Evolutionary conservation across 1,140 invertebrate genomes (phyloP), one percentile per base, ranked within the genome.

Genomic region (Drosophila nigromelanica): DNA sequence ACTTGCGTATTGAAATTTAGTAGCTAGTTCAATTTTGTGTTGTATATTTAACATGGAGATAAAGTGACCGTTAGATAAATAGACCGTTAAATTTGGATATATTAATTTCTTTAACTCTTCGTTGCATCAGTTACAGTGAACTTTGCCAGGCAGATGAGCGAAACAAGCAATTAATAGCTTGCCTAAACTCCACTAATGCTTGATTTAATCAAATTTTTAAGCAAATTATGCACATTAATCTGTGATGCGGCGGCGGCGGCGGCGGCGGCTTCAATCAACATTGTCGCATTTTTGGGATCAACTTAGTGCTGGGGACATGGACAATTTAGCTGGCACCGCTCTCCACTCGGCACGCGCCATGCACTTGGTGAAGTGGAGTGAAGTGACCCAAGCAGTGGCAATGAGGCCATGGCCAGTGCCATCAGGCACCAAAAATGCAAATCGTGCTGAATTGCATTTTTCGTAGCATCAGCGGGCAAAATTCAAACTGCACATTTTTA

Each of bases 361-460:
- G 4, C n/a, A 27, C 21, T 30, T 35, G 52, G 35, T 52, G 11
- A 72, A 66, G 54, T 58, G 45, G 33, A 35, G 33, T 35, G 33
- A 35, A 35, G 33, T 64, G 69, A 50, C 45, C 62, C 37, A 72
- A 64, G 68, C 37, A 64, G 61, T 8, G n/a, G 42, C 48, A 5
- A 48, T 30, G 24, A 27, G 14, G 3, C 33, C 27, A 52, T 43
- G 60, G 50, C 27, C n/a, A 27, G 27, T 27, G 27, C 5, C 12
- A 15, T 3, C 30, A 12, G 61, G 39, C 64, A 37, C 58, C 51
- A 47, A 63, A 79, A 79, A 83, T 83, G 80, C 76, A 83, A 83
- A 83, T 83, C 80, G 80, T 83, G 80, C 80, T 83, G 80, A 83
- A 83, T 83, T 83, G 80, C 80, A 83, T 78, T 83, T 83, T 81